Evolutionary conservation across 2,797 vertebrate species (phyloP).

Genomic region (Gadopsis bispinosus): DNA sequence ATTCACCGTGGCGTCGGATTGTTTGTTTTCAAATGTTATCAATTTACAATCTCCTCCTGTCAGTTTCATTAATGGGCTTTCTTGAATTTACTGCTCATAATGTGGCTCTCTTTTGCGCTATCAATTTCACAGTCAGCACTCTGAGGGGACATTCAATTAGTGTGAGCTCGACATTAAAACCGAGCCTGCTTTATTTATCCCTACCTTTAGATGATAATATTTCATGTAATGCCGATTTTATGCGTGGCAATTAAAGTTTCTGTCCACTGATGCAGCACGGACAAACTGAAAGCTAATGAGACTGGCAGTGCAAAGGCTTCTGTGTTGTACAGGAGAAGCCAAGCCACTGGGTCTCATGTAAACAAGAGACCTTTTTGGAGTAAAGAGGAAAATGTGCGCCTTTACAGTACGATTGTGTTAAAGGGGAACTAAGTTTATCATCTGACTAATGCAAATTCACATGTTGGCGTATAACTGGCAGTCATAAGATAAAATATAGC

Average conservation of each 20-base stretch:
- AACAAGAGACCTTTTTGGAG: constrained; percentile 11
- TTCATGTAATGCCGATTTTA: constrained; percentile 81
- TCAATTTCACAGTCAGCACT: constrained; percentile 79
- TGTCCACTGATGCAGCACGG: constrained; percentile 71
- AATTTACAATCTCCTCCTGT: constrained; percentile 45
- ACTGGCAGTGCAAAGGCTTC: constrained; percentile 35
- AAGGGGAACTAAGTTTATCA: not conserved
- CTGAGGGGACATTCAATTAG: constrained; percentile 76
- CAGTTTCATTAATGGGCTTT: constrained; percentile 54
- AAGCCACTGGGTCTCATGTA: constrained; percentile 19
- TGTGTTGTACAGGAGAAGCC: constrained; percentile 13
- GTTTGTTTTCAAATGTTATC: constrained; percentile 44
- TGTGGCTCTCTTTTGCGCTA: constrained; percentile 61
- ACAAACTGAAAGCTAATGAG: constrained; percentile 65
- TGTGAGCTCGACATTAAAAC: constrained; percentile 64
- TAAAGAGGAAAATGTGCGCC: constrained; percentile 1
- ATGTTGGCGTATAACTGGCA: not conserved
- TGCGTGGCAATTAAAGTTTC: constrained; percentile 76
- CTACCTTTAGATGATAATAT: constrained; percentile 68
- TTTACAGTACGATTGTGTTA: not conserved
- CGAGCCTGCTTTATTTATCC: constrained; percentile 73
- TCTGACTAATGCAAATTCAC: not conserved
- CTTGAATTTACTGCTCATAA: constrained; percentile 68
- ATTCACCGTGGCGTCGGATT: constrained; percentile 22
- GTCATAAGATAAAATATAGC: not conserved